These are phyloP conservation scores for Calliphora vomitoria DNA, from an alignment of 2,888 invertebrate species.

Conservation along the genomic window DNA sequence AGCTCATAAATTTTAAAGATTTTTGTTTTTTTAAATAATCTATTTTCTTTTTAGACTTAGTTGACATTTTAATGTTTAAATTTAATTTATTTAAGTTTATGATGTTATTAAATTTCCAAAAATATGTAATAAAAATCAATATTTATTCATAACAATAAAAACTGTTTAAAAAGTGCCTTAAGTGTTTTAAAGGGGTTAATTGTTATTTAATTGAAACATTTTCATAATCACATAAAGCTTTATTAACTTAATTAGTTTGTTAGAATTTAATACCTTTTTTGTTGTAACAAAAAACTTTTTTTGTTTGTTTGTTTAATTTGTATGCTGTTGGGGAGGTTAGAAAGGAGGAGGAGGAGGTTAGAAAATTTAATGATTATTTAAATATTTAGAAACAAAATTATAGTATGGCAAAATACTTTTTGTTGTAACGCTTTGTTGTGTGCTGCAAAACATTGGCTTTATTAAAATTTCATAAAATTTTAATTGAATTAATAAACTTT, in stretches of 20 bases:
- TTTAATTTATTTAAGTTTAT: neutral
- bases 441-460: neutral
- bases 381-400: slow-evolving; percentile 4
- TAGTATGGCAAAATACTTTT: neutral
- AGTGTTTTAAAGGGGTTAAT: slow-evolving; percentile 41
- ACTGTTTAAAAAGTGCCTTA: neutral
- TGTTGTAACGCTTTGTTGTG: neutral
- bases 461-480: slow-evolving; percentile 8
- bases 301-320: neutral
- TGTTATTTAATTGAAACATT: slow-evolving; percentile 37
- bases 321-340: neutral
- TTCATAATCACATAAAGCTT: slow-evolving; percentile 31
- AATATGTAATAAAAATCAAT: neutral
- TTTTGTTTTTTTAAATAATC: neutral
- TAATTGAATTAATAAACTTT: slow-evolving; percentile 9
- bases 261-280: neutral
- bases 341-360: neutral
- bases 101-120: neutral
- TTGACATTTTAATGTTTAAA: slow-evolving; percentile 30
- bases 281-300: neutral
- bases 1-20: slow-evolving; percentile 1
- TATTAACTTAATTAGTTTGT: slow-evolving; percentile 28
- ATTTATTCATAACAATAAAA: neutral
- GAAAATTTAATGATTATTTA: slow-evolving; percentile 15
- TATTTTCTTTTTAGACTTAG: neutral